Base-by-base conservation (phyloP, 1,140 invertebrate genomes). In the Apis dorsata region DNA sequence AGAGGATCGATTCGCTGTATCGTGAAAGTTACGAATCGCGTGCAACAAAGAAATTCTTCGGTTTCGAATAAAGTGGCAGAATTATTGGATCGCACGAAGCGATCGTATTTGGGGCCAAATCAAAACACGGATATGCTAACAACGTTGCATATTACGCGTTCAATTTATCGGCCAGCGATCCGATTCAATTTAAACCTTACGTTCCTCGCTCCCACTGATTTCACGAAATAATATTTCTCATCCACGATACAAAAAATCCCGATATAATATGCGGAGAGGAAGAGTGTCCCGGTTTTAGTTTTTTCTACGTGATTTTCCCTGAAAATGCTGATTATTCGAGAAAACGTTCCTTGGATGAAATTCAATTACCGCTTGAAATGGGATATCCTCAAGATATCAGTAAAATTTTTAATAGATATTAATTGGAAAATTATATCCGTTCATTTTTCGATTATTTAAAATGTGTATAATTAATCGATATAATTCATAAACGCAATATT, bases 141-240 rank as follows among this genome's bases (percentile, higher is more conserved):
- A 73, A 63, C 51, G 51, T 73, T 73, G 70, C 19, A 73, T 53
- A 65, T 73, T 73, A 71, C 77, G 66, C 68, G 44, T 71, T 71
- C 77, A 60, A 60, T 60, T 60, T 71, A 71, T 51, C 77, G 55
- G 44, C 66, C 28, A 51, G 34, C 21, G 76, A 70, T 69, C 7
- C n/a, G 11, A 44, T 44, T 79, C 55, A 53, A 71, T 79, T 60
- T 60, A 51, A 19, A 70, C 44, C 51, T 51, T 70, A 24, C 44
- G 28, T 60, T 62, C 44, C 5, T 11, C 5, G 24, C 9, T 13
- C 34, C 8, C 11, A 24, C 8, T 51, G 49, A 51, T 63, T 76
- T 65, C 62, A 8, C 24, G n/a, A 17, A 63, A 76, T 28, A 65
- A 51, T 51, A 63, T 76, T 63, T 24, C 44, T 21, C 59, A 34